Conservation (phyloP, 2,113 vertebrate genomes). For the Cyanoramphus novaezelandiae region DNA sequence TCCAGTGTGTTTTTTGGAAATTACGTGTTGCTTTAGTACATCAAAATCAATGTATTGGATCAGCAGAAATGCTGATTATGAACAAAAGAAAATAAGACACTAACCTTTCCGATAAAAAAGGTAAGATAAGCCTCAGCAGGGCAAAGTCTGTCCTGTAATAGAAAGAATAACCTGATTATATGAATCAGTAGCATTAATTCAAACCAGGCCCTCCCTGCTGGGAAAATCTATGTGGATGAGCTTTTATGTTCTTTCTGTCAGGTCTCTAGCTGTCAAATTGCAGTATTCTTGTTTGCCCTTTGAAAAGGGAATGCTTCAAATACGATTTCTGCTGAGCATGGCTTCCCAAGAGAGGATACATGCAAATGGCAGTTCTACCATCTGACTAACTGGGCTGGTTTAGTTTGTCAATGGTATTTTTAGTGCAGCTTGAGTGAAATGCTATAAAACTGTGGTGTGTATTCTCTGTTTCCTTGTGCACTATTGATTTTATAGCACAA, state of each 20-base stretch:
- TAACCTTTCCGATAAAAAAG: not conserved
- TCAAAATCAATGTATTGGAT: not conserved
- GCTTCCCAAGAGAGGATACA: not conserved
- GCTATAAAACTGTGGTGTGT: rapidly evolving
- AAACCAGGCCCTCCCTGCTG: not conserved
- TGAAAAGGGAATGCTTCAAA: not conserved
- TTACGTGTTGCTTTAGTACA: not conserved
- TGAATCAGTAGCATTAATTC: not conserved
- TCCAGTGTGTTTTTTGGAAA: not conserved
- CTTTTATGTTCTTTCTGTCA: not conserved
- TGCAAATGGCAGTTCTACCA: not conserved
- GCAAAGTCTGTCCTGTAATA: not conserved
- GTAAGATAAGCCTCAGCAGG: not conserved
- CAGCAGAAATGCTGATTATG: not conserved
- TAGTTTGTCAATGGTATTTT: not conserved
- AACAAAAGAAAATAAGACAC: not conserved
- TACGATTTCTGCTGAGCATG: not conserved
- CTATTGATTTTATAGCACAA: not conserved
- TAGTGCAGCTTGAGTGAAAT: not conserved
- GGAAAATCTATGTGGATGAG: not conserved
- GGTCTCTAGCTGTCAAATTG: not conserved
- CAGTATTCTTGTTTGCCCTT: not conserved
- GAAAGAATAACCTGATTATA: not conserved
- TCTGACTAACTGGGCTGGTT: not conserved
- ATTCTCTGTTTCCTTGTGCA: not conserved